Evolutionary conservation across 2,797 vertebrate genomes (phyloP).

Genomic region (Cirrhinus molitorella): DNA sequence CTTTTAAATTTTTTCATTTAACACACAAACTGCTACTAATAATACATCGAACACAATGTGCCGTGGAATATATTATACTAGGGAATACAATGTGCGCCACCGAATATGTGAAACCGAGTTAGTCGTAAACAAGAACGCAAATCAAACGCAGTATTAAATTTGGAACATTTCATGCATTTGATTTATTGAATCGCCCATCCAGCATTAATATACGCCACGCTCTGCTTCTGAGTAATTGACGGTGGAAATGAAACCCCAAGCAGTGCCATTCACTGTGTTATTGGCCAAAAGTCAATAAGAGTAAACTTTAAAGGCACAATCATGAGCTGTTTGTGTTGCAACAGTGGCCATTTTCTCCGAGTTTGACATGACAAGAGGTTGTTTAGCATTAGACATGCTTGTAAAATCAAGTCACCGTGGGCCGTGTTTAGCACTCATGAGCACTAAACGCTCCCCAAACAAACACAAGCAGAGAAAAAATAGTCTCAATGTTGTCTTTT

Average conservation of each 20-base stretch:
- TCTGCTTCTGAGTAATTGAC: slow-evolving; percentile 77
- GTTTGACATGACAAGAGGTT: slow-evolving; percentile 76
- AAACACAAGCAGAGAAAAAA: slow-evolving; percentile 70
- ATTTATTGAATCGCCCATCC: slow-evolving; percentile 69
- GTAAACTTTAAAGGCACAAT: slow-evolving; percentile 78
- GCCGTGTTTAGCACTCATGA: slow-evolving; percentile 71
- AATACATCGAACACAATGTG: background rate
- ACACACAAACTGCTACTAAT: slow-evolving; percentile 57
- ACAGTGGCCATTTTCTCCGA: slow-evolving; percentile 78
- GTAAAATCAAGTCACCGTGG: slow-evolving; percentile 67
- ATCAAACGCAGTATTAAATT: slow-evolving; percentile 75
- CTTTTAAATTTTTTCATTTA: slow-evolving; percentile 82
- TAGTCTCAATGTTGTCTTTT: background rate
- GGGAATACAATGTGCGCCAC: slow-evolving; percentile 70
- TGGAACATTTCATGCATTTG: slow-evolving; percentile 79
- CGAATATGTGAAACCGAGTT: slow-evolving; percentile 74
- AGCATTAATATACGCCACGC: slow-evolving; percentile 59
- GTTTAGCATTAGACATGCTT: slow-evolving; percentile 69
- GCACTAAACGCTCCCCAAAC: slow-evolving; percentile 70
- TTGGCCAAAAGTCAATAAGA: slow-evolving; percentile 80
- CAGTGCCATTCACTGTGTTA: slow-evolving; percentile 76
- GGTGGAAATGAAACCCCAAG: slow-evolving; percentile 77
- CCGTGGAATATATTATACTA: slow-evolving; percentile 59
- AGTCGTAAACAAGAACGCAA: slow-evolving; percentile 73
- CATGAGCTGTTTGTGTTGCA: slow-evolving; percentile 79